Base-by-base conservation (phyloP, 2,888 invertebrate species). In the Himalopsyche anomala region DNA sequence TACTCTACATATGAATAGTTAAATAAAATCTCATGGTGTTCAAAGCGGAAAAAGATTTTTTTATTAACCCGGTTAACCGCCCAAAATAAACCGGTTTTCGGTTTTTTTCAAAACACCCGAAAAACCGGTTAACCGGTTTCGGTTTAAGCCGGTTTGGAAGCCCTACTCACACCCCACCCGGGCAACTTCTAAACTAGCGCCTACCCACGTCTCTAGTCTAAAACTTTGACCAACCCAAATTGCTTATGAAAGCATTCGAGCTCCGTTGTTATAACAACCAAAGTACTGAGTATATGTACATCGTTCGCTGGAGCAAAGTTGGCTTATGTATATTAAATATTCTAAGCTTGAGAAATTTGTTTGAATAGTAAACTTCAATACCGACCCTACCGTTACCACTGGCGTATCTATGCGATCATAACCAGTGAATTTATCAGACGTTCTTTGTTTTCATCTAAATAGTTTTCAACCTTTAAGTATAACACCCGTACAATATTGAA, bases 191-290 rank as follows among this genome's bases (percentile, higher is more conserved):
- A 82, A 86, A 87, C 87, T 87, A 83, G 51, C 83, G 84, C 40
- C 69, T 79, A 86, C 83, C 80, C 87, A 83, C 85, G 81, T 86
- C 86, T 86, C 87, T 86, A 82, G 84, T 84, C 88, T 80, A 74
- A 88, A 88, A 88, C 88, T 88, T 88, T 88, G 85, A 81, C 88
- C 85, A 82, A 87, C 87, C 88, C 79, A 88, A 88, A 88, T 88
- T 88, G 88, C 88, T 88, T 88, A 88, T 87, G 88, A 88, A 88
- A 88, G 88, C 88, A 87, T 87, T 87, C 86, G 85, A 87, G 87
- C 83, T 84, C 80, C 85, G 87, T 87, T 87, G 87, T 88, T 88
- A 88, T 87, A 87, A 87, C 88, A 84, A 85, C 85, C 69, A 9
- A 56, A 82, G 82, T 80, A 85, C 85, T n/a, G 40, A 80, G 62